Base-by-base conservation (phyloP, 2,888 invertebrate genomes). In the Luperina nickerlii region DNA sequence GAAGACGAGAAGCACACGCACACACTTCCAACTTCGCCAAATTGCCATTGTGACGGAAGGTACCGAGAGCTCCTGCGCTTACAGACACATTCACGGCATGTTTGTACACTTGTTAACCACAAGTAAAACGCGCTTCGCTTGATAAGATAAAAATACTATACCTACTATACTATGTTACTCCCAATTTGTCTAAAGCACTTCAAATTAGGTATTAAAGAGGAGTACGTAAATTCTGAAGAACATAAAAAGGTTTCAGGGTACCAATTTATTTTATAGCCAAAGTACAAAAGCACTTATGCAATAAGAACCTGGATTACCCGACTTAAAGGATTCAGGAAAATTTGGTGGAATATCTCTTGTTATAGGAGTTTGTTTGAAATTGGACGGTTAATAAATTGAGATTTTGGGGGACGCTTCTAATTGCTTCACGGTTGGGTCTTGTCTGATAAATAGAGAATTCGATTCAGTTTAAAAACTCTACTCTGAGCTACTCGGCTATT, bases 271-370 rank as follows among this genome's bases (percentile, higher is more conserved):
- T 72, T 71, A 54, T 54, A 70, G 76, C 54, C 71, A 48, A 79
- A 76, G 48, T 79, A 88, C 88, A 83, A 82, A 79, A 83, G 77
- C 85, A 81, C 79, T 85, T 83, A 83, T 80, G 80, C 81, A 82
- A 82, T 88, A 78, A 80, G 70, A 72, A 76, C 57, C n/a, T 60
- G 73, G 78, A 86, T 87, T 80, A 88, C 60, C 42, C 38, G 78
- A 57, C 70, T 78, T 80, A 81, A 81, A 81, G 73, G 78, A 74
- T 76, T 51, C 63, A 42, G 20, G 66, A 54, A 60, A 87, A 79
- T 68, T 83, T 83, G 8, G 38, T 48, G 32, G 38, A 80, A 82
- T 74, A 48, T 67, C 48, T 67, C 73, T 87, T 82, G 67, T 74
- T 72, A 65, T 68, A 75, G 60, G 67, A 79, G 48, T 87, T 85